phyloP scores from a whole-genome alignment of 2,888 invertebrate species.

The Eilema griseolum region DNA sequence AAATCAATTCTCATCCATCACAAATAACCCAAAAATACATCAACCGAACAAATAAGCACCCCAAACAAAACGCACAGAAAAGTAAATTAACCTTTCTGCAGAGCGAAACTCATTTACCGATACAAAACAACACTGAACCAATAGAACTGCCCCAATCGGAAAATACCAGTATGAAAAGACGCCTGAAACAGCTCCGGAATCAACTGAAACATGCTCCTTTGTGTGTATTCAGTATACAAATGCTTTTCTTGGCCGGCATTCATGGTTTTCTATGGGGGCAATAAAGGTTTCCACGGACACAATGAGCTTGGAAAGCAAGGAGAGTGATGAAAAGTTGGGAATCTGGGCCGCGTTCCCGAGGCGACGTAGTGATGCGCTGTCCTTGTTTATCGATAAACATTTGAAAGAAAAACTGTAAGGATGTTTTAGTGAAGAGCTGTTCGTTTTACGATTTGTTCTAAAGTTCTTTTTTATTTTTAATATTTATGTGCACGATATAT shows the following conservation, averaged over 20 bases:
- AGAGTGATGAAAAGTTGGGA: conserved; percentile 84
- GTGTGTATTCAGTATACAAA: conserved; percentile 84
- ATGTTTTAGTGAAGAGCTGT: conserved; percentile 3
- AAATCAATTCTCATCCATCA: conserved; percentile 18
- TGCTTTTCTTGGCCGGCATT: conserved; percentile 84
- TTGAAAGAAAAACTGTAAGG: conserved; percentile 36
- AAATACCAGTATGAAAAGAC: conserved; percentile 78
- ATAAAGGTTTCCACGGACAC: conserved; percentile 86
- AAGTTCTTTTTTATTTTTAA: not conserved
- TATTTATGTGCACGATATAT: not conserved
- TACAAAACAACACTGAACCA: conserved; percentile 76
- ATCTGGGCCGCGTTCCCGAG: conserved; percentile 83
- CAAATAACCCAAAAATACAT: conserved; percentile 35
- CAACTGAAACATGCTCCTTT: conserved; percentile 70
- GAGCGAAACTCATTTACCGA: conserved; percentile 83
- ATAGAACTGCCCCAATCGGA: conserved; percentile 76
- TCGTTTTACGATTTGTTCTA: not conserved
- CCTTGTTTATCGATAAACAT: conserved; percentile 55
- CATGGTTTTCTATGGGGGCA: conserved; percentile 85
- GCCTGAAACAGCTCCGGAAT: conserved; percentile 58
- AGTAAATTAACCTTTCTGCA: conserved; percentile 79
- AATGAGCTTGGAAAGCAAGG: conserved; percentile 81
- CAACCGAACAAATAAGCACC: conserved; percentile 67
- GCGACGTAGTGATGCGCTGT: conserved; percentile 67
- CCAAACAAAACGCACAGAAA: conserved; percentile 69